Conservation (phyloP, 2,113 vertebrate species). For the Passer domesticus region DNA sequence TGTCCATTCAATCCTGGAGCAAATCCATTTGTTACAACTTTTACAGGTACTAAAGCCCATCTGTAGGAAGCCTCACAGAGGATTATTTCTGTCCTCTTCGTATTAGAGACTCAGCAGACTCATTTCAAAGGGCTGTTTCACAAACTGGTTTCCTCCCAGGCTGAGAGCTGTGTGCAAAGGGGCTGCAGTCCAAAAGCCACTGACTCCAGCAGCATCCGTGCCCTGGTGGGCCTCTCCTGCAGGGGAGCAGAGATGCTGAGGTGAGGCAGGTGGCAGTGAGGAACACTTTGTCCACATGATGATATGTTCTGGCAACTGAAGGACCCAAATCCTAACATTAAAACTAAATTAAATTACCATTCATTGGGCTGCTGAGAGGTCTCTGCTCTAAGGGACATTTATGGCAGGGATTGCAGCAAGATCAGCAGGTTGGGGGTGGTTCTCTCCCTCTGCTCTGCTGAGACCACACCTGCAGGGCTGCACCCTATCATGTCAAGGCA, state of each 20-base stretch:
- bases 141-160: neutral
- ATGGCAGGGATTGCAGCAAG: neutral
- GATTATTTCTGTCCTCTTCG: conserved; percentile 35
- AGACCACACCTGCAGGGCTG: neutral
- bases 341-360: neutral
- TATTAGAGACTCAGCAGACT: conserved; percentile 4
- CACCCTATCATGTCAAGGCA: too few species aligned
- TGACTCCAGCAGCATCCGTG: neutral
- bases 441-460: neutral
- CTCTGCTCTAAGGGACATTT: neutral
- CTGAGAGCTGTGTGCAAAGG: neutral
- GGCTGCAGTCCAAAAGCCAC: neutral
- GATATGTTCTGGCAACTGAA: neutral
- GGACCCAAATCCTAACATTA: neutral
- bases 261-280: neutral
- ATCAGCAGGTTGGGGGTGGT: neutral
- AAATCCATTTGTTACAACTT: conserved; percentile 16
- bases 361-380: neutral
- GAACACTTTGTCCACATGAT: neutral
- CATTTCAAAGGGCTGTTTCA: neutral
- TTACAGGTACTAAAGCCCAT: neutral
- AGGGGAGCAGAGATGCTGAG: neutral
- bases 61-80: neutral
- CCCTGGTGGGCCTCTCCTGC: neutral
- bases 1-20: neutral